phyloP scores from a whole-genome alignment of 2,113 vertebrate genomes.

The Tragulus kanchil region DNA sequence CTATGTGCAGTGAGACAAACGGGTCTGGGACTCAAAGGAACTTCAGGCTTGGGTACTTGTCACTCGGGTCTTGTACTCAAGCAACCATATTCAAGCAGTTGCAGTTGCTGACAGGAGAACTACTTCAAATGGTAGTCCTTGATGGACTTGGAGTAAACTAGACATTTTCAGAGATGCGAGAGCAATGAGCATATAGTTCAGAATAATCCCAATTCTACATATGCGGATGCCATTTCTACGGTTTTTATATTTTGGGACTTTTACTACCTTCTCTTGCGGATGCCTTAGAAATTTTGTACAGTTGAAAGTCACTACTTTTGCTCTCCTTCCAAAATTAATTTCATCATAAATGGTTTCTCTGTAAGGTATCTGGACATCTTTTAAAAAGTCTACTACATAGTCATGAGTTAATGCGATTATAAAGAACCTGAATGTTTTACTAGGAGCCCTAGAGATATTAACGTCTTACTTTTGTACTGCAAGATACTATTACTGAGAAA shows the following conservation, averaged over 20 bases:
- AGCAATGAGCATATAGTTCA: not conserved
- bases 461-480: not conserved
- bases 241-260: not conserved
- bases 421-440: not conserved
- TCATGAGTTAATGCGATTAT: not conserved
- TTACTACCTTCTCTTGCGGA: not conserved
- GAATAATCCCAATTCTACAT: not conserved
- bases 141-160: not conserved
- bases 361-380: not conserved
- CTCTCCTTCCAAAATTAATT: not conserved
- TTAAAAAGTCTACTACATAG: not conserved
- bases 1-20: not conserved
- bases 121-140: not conserved
- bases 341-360: not conserved
- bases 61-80: not conserved
- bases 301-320: not conserved
- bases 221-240: not conserved
- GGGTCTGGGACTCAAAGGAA: not conserved
- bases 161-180: not conserved
- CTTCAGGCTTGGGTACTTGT: not conserved
- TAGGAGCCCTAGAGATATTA: not conserved
- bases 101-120: not conserved
- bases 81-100: not conserved
- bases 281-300: not conserved
- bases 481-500: not conserved